Percentiles rank a stretch among this genome's conserved stretches.
Conservation (phyloP, 2,797 vertebrate species). For the Pempheris klunzingeri region DNA sequence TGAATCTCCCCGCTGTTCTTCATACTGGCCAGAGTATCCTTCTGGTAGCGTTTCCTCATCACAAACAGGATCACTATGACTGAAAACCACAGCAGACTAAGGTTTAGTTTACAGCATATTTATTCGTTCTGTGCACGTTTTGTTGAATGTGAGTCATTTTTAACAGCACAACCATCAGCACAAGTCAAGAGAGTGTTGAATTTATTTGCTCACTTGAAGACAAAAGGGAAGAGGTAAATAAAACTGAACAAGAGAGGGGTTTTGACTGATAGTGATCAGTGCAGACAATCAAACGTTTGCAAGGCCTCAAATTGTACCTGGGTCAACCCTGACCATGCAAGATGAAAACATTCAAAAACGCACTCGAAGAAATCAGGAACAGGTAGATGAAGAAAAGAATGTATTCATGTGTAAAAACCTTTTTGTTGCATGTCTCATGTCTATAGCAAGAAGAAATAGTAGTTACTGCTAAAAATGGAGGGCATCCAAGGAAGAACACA, state of each 20-base stretch:
- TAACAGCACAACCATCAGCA: too few species aligned
- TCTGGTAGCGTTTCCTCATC: constrained; percentile 90
- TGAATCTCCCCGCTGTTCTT: constrained; percentile 94
- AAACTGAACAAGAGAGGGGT: neutral
- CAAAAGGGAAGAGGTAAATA: neutral
- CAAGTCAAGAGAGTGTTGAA: neutral
- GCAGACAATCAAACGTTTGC: neutral
- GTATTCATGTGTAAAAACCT: neutral
- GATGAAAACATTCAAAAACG: neutral
- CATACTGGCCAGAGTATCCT: constrained; percentile 85
- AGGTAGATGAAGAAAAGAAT: neutral
- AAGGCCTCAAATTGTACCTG: neutral
- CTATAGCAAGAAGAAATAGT: neutral
- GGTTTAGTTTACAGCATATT: neutral
- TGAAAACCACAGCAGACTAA: constrained; percentile 63
- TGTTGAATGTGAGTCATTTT: neutral
- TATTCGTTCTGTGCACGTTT: neutral
- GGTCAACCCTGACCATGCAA: neutral
- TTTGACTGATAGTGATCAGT: neutral
- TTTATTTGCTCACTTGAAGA: neutral
- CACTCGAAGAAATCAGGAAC: neutral
- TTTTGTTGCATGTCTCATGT: neutral
- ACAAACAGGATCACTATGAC: constrained; percentile 91
- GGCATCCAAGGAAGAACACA: neutral
- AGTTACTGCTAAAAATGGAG: neutral